These are phyloP conservation scores for Bos indicus DNA, from an alignment of 2,113 vertebrate species.

Conservation along the genomic window DNA sequence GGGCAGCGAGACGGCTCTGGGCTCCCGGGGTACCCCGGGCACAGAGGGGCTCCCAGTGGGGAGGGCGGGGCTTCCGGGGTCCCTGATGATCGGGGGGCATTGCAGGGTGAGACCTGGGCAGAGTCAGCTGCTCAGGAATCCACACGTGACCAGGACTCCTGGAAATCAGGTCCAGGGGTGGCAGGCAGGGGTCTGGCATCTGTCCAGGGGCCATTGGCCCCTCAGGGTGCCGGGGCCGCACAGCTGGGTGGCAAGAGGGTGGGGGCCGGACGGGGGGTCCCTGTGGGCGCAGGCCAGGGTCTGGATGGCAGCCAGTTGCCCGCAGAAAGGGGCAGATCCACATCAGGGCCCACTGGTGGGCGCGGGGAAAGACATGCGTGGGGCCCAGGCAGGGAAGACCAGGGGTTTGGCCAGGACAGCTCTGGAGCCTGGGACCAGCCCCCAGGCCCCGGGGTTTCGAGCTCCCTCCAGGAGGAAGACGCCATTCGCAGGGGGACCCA, in stretches of 20 bases:
- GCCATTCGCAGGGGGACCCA: accelerated
- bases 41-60: not conserved
- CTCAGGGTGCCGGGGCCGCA: not conserved
- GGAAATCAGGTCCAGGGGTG: not conserved
- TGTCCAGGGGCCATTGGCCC: not conserved
- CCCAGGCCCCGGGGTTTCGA: not conserved
- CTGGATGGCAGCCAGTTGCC: not conserved
- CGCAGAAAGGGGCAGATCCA: not conserved
- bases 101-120: not conserved
- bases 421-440: not conserved
- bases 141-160: not conserved
- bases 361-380: accelerated
- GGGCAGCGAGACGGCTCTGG: not conserved
- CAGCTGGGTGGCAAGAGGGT: not conserved
- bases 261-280: not conserved
- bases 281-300: not conserved
- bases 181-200: no score
- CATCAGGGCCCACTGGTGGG: accelerated
- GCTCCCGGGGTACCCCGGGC: not conserved
- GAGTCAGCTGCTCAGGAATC: not conserved
- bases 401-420: not conserved
- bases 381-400: not conserved
- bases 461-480: not conserved
- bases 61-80: not conserved
- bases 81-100: not conserved